Conservation (phyloP, 2,888 invertebrate species). For the Baronia brevicornis region DNA sequence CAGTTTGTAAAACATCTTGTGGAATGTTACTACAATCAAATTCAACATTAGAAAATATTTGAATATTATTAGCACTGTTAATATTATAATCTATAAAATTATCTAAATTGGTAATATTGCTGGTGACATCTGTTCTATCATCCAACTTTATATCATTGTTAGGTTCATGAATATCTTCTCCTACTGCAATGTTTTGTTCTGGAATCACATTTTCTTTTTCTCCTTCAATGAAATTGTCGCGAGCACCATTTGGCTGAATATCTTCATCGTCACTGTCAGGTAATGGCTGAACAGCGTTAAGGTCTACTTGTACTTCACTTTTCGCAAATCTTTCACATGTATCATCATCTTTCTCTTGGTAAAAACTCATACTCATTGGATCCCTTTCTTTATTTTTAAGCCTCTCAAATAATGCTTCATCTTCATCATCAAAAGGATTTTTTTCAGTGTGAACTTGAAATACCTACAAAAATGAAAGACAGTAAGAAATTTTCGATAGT, state of each 20-base stretch:
- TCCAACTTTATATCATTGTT: conserved; percentile 59
- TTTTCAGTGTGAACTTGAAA: conserved; percentile 63
- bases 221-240: conserved; percentile 28
- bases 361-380: conserved; percentile 80
- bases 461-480: conserved; percentile 34
- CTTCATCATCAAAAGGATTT: conserved; percentile 64
- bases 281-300: conserved; percentile 75
- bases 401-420: conserved; percentile 66
- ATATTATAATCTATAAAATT: conserved; percentile 47
- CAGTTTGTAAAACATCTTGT: conserved; percentile 53
- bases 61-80: conserved; percentile 39
- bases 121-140: conserved; percentile 37
- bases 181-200: conserved; percentile 33
- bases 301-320: conserved; percentile 64
- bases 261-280: conserved; percentile 73
- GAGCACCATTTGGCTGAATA: conserved; percentile 42
- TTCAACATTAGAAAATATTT: conserved; percentile 44
- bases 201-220: conserved; percentile 60
- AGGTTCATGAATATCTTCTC: conserved; percentile 40
- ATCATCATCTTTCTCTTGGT: conserved; percentile 76
- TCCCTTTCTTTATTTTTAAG: conserved; percentile 75
- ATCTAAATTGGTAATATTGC: conserved; percentile 35
- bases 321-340: conserved; percentile 57
- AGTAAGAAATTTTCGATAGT: neutral
- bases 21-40: conserved; percentile 45